Conservation (phyloP, 2,888 invertebrate genomes). For the Priocnemis perturbator region DNA sequence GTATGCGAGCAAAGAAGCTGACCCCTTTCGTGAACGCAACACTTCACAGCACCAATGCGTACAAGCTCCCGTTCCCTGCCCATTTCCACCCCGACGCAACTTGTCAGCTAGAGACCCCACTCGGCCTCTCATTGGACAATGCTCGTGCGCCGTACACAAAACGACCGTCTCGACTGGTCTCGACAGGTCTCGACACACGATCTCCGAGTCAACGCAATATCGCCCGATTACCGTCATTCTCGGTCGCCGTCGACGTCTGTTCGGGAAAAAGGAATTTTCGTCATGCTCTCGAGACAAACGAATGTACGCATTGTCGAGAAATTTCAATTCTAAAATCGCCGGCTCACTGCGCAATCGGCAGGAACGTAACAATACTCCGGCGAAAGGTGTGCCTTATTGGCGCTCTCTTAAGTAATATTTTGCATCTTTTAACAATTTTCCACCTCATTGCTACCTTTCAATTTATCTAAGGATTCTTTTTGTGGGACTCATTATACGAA, state of each 20-base stretch:
- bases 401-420: no score
- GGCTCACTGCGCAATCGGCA: conserved; percentile 4
- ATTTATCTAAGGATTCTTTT: no score
- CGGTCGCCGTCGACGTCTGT: rapidly evolving
- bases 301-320: conserved; percentile 26
- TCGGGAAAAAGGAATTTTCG: conserved; percentile 30
- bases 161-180: conserved; percentile 45
- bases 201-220: conserved; percentile 20
- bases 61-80: conserved; percentile 52
- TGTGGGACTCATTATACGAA: no score
- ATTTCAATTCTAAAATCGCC: conserved; percentile 12
- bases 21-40: conserved; percentile 49
- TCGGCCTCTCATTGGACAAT: conserved; percentile 48
- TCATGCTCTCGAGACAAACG: conserved; percentile 21
- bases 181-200: conserved; percentile 33
- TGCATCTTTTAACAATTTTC: no score
- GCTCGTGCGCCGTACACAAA: conserved; percentile 40
- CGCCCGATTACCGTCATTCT: conserved; percentile 14
- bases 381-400: no score
- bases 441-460: no score
- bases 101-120: conserved; percentile 51
- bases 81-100: conserved; percentile 53
- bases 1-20: conserved; percentile 29
- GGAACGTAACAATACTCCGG: conserved; percentile 10
- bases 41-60: conserved; percentile 52